Evolutionary conservation across 2,888 invertebrate species (phyloP).

Genomic region (Meandrusa payeni): DNA sequence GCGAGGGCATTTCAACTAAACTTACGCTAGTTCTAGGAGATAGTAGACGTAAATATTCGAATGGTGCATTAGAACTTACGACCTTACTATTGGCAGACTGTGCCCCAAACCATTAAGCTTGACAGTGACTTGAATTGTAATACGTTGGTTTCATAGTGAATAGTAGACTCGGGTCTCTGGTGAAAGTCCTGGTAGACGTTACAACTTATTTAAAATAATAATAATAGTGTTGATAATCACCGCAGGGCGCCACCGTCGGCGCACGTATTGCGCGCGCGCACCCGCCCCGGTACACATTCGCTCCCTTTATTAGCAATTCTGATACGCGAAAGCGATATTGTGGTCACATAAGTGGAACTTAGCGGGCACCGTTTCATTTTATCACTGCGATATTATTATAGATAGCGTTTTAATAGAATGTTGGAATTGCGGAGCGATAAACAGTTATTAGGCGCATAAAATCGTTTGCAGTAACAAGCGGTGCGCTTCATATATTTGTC

Average conservation of each 20-base stretch:
- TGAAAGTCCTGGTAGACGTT: too few relatives aligned
- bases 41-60: too few relatives aligned
- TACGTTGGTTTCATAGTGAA: too few relatives aligned
- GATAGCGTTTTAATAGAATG: conserved; percentile 66
- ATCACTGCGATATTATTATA: conserved; percentile 55
- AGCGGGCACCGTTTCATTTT: conserved; percentile 64
- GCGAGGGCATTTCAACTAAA: too few relatives aligned
- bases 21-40: too few relatives aligned
- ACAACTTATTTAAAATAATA: too few relatives aligned
- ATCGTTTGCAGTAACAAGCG: conserved; percentile 63
- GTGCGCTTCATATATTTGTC: conserved; percentile 65
- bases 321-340: conserved; percentile 73
- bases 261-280: conserved; percentile 49
- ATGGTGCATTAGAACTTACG: too few relatives aligned
- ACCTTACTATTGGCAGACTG: too few relatives aligned
- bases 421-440: conserved; percentile 59
- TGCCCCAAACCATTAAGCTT: too few relatives aligned
- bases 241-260: conserved; percentile 46
- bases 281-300: conserved; percentile 58
- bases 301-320: conserved; percentile 74
- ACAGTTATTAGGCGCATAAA: conserved; percentile 64
- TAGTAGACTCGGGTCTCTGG: too few relatives aligned
- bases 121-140: too few relatives aligned
- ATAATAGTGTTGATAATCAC: too few relatives aligned
- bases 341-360: conserved; percentile 65